Evolutionary conservation across 2,113 vertebrate species (phyloP).

Genomic region (Pitta sordida): DNA sequence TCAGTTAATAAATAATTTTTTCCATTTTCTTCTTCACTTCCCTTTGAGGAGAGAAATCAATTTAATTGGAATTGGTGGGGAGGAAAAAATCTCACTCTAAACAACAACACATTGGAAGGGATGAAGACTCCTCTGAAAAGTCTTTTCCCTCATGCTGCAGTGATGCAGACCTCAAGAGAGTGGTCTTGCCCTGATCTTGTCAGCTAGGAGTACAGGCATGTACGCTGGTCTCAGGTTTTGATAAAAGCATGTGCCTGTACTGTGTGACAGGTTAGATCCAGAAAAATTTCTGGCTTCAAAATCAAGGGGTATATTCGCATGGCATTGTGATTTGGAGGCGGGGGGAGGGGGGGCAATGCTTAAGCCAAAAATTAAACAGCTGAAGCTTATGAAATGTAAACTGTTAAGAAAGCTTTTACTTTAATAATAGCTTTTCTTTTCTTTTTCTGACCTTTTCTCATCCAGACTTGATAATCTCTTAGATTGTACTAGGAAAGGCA

Average conservation of each 20-base stretch:
- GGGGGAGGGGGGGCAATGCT: no score
- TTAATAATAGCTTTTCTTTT: not conserved
- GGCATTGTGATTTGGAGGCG: not conserved
- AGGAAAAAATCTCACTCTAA: no score
- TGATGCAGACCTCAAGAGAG: accelerated
- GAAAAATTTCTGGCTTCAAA: not conserved
- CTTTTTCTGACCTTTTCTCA: constrained; percentile 9
- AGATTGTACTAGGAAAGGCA: not conserved
- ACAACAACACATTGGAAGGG: no score
- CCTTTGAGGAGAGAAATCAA: no score
- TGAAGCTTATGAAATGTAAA: not conserved
- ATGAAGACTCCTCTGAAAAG: not conserved
- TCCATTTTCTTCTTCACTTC: no score
- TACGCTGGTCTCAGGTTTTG: not conserved
- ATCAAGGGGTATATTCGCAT: not conserved
- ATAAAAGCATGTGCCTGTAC: not conserved
- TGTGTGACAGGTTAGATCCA: not conserved
- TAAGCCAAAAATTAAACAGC: not conserved
- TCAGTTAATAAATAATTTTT: no score
- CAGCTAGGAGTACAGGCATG: not conserved
- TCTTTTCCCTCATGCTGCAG: not conserved
- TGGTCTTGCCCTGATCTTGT: not conserved
- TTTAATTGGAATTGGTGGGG: no score
- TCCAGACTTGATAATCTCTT: not conserved
- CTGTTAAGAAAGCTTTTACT: not conserved